These are phyloP conservation scores for Thecocarcelia acutangulata DNA, from an alignment of 2,888 invertebrate species.

Conservation along the genomic window DNA sequence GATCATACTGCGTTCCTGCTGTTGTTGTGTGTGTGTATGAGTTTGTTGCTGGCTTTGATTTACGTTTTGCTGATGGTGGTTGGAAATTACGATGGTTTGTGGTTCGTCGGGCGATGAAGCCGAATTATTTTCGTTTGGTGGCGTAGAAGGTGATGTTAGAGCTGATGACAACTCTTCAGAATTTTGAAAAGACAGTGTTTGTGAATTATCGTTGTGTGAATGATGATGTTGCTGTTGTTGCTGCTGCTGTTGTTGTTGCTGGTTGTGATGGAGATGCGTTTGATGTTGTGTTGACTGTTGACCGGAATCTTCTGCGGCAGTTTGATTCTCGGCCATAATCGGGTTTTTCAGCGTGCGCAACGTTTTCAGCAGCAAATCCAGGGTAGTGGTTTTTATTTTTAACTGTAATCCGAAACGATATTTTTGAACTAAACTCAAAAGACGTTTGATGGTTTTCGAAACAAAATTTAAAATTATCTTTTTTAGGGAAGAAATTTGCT, in stretches of 20 bases:
- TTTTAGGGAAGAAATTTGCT: background rate
- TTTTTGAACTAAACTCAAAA: slow-evolving; percentile 5
- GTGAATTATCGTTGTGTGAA: slow-evolving; percentile 70
- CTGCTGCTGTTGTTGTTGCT: slow-evolving; percentile 71
- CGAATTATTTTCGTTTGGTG: slow-evolving; percentile 74
- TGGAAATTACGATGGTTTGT: slow-evolving; percentile 74
- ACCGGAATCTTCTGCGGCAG: slow-evolving; percentile 81
- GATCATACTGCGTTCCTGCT: slow-evolving; percentile 75
- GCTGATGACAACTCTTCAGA: slow-evolving; percentile 69
- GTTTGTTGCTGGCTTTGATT: slow-evolving; percentile 45
- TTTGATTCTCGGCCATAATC: slow-evolving; percentile 81
- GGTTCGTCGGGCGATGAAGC: slow-evolving; percentile 77
- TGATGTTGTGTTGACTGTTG: slow-evolving; percentile 78
- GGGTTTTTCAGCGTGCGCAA: slow-evolving; percentile 79
- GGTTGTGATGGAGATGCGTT: slow-evolving; percentile 71
- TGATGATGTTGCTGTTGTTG: slow-evolving; percentile 72
- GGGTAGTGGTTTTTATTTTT: slow-evolving; percentile 74
- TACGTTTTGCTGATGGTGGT: slow-evolving; percentile 68
- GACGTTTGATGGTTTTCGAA: background rate
- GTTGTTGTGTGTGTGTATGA: slow-evolving; percentile 65
- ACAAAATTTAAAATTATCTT: background rate
- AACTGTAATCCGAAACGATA: slow-evolving; percentile 38
- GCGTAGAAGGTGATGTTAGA: slow-evolving; percentile 71
- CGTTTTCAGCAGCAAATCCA: slow-evolving; percentile 80
- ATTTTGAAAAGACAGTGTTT: slow-evolving; percentile 67